Percentiles rank a stretch among this genome's conserved stretches.
phyloP scores from a whole-genome alignment of 2,888 invertebrate genomes.

The Pseudeuparius sepicola region DNA sequence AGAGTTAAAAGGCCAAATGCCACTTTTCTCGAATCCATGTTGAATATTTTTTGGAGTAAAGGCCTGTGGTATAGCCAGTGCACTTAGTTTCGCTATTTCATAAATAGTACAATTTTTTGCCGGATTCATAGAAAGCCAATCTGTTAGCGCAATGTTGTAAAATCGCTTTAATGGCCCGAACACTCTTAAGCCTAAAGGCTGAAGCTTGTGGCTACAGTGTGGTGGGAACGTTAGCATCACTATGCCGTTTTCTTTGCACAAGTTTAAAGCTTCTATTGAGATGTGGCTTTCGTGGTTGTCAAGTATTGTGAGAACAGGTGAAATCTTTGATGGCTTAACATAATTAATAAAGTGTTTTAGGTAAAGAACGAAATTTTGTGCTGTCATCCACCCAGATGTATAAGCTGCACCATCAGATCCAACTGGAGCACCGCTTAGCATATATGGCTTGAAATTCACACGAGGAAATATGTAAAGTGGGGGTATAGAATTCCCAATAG shows the following conservation, averaged over 20 bases:
- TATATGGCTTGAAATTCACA: conserved; percentile 22
- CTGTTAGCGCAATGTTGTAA: conserved; percentile 19
- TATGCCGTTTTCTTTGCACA: conserved; percentile 18
- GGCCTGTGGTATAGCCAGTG: conserved; percentile 20
- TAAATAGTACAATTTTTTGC: conserved; percentile 20
- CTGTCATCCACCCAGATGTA: conserved; percentile 29
- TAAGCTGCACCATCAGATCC: too few species aligned
- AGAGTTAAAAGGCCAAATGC: too few species aligned
- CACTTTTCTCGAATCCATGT: too few species aligned
- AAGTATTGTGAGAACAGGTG: conserved; percentile 24
- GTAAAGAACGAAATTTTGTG: conserved; percentile 12
- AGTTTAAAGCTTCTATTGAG: conserved; percentile 27
- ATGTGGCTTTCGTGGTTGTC: too few species aligned
- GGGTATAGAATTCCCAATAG: too few species aligned
- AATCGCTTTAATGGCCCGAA: conserved; percentile 24
- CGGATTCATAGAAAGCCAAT: conserved; percentile 19
- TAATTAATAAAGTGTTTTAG: too few species aligned
- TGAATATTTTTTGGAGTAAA: too few species aligned
- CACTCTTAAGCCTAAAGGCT: conserved; percentile 21
- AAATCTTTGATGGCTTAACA: conserved; percentile 22
- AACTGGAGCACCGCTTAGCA: conserved; percentile 24
- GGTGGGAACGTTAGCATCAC: conserved; percentile 25
- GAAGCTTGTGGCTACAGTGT: too few species aligned
- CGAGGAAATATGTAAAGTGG: conserved; percentile 26
- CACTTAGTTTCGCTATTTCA: conserved; percentile 19